phyloP scores from a whole-genome alignment of 1,140 invertebrate genomes.

The Sarcophaga peregrina region DNA sequence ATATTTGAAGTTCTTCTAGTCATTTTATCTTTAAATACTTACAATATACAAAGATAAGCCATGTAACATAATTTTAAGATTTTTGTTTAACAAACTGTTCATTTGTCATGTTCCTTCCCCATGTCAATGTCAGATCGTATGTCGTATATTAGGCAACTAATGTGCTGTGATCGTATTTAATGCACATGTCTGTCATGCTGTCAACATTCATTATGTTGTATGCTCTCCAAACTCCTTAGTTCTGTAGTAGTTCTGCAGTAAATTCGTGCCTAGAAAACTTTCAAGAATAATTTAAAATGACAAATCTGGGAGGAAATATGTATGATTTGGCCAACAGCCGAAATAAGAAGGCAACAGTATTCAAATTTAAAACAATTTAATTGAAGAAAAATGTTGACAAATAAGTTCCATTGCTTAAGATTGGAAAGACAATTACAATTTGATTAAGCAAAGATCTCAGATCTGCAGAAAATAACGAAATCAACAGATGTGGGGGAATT shows the following conservation, averaged over 20 bases:
- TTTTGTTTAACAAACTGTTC: background rate
- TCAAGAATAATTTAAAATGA: background rate
- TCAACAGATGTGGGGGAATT: too few species aligned
- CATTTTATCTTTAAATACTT: too few species aligned
- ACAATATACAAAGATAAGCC: too few species aligned
- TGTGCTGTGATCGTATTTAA: slow-evolving; percentile 7
- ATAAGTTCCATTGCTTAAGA: too few species aligned
- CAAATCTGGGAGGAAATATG: background rate
- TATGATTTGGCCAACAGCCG: background rate
- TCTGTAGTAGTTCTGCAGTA: background rate
- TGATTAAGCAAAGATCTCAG: too few species aligned
- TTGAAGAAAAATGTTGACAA: background rate
- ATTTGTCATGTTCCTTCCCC: background rate
- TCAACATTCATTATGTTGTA: slow-evolving; percentile 28
- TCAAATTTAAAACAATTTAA: background rate
- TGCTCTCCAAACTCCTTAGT: background rate
- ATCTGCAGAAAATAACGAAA: too few species aligned
- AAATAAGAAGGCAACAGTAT: background rate
- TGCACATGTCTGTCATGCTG: slow-evolving; percentile 34
- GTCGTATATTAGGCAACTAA: background rate
- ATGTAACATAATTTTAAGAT: too few species aligned
- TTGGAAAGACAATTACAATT: too few species aligned
- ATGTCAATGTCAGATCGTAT: background rate
- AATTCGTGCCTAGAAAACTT: background rate
- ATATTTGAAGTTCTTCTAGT: too few species aligned